Evolutionary conservation across 2,797 vertebrate genomes (phyloP).

Genomic region (Sebastes baramenuke): DNA sequence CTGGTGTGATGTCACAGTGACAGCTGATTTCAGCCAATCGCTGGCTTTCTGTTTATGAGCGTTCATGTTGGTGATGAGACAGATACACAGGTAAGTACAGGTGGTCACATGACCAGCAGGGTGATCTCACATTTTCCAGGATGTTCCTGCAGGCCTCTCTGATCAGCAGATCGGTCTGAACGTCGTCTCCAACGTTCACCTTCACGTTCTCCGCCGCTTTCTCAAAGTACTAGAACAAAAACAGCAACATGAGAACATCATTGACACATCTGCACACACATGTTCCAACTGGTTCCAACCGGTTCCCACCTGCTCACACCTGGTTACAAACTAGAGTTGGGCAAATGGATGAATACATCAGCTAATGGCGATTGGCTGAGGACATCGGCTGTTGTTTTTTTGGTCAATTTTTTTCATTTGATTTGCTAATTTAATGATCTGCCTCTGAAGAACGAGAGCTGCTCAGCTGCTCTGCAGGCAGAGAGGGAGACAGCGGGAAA

Average conservation of each 20-base stretch:
- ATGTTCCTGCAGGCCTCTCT: constrained; percentile 91
- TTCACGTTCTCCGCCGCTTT: constrained; percentile 93
- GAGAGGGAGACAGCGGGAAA: too few species aligned
- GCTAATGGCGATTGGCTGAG: too few species aligned
- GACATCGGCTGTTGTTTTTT: not conserved
- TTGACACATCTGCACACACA: not conserved
- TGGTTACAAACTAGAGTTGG: not conserved
- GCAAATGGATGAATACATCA: too few species aligned
- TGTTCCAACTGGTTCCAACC: too few species aligned
- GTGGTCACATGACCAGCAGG: not conserved
- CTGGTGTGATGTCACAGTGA: not conserved
- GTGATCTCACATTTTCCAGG: constrained; percentile 88
- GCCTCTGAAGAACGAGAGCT: too few species aligned
- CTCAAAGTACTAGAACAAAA: constrained; percentile 89
- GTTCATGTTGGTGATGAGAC: not conserved
- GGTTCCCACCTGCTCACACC: not conserved
- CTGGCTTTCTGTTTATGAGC: not conserved
- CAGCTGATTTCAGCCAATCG: not conserved
- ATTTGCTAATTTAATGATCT: too few species aligned
- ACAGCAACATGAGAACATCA: not conserved
- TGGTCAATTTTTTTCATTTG: too few species aligned
- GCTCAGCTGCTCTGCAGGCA: too few species aligned
- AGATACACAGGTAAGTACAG: not conserved
- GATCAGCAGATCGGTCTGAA: constrained; percentile 92
- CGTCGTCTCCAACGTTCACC: constrained; percentile 91